Conservation (phyloP, 2,888 invertebrate genomes). For the Lasioglossum vierecki region DNA sequence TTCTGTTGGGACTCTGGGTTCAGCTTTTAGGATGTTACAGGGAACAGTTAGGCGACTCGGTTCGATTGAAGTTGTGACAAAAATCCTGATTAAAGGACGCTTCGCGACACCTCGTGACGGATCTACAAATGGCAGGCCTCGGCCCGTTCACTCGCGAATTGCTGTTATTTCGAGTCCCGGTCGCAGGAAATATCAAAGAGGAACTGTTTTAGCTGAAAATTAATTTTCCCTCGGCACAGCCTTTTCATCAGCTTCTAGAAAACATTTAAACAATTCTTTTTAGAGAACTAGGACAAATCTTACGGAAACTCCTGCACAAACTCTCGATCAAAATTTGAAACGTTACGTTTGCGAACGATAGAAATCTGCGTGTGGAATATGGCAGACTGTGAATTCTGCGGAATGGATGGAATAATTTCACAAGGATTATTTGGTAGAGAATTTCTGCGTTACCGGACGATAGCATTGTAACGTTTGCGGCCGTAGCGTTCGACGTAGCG, state of each 20-base stretch:
- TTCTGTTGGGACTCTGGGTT: neutral
- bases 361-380: too few relatives aligned
- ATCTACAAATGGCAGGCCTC: constrained; percentile 40
- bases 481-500: neutral
- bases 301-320: neutral
- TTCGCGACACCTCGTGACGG: constrained; percentile 34
- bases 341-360: neutral
- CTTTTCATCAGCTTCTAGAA: neutral
- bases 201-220: neutral
- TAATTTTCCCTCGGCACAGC: neutral
- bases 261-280: neutral
- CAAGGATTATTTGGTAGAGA: neutral
- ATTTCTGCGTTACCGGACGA: neutral
- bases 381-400: neutral
- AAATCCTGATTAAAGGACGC: constrained; percentile 42
- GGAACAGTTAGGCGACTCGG: neutral
- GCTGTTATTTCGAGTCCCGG: constrained; percentile 47
- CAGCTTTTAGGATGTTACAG: too few relatives aligned
- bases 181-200: constrained; percentile 19
- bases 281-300: neutral
- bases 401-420: neutral
- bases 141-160: constrained; percentile 25
- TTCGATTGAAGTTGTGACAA: neutral
- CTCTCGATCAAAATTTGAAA: neutral
- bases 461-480: neutral